Base-by-base conservation (phyloP, 2,888 invertebrate genomes). In the Empis stercorea region DNA sequence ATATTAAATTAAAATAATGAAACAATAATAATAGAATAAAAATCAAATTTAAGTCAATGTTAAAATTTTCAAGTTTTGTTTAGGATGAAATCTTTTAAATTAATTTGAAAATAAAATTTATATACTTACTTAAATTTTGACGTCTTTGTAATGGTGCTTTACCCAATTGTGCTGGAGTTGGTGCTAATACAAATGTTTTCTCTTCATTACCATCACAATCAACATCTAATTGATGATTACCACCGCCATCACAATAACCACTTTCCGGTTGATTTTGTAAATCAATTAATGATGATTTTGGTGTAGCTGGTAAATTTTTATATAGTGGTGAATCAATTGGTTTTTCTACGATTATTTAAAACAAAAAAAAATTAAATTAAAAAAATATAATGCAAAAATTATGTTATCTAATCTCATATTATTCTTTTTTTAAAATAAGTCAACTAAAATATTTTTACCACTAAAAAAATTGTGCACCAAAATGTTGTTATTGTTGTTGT, bases 81-180 rank as follows among this genome's bases (percentile, higher is more conserved):
- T n/a, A n/a, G n/a, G n/a, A n/a, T n/a, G n/a, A n/a, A n/a, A n/a
- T 20, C 4, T 20, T 20, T 20, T 20, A 20, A 20, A 20, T n/a
- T n/a, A n/a, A n/a, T n/a, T n/a, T n/a, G n/a, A n/a, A n/a, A n/a
- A n/a, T n/a, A n/a, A n/a, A n/a, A n/a, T n/a, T n/a, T n/a, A n/a
- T n/a, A n/a, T n/a, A 59, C 62, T 57, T 59, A 87, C 87, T 84
- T 77, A 85, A 76, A 61, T 87, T 88, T 60, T 88, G 84, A 60
- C 91, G 75, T 64, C 89, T 80, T 72, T 92, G 93, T 45, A 91
- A 68, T 10, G 92, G 92, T 34, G 92, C 91, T 54, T 84, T 78
- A 43, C 94, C 94, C 48, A 93, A 75, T 68, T 94, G 94, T 27
- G 94, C 94, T 4, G 94, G 94, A 1, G 94, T 95, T 1, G 94